Percentiles rank a stretch among this genome's conserved stretches.
phyloP scores from a whole-genome alignment of 1,140 invertebrate genomes.

The Trypoxylus dichotomus region DNA sequence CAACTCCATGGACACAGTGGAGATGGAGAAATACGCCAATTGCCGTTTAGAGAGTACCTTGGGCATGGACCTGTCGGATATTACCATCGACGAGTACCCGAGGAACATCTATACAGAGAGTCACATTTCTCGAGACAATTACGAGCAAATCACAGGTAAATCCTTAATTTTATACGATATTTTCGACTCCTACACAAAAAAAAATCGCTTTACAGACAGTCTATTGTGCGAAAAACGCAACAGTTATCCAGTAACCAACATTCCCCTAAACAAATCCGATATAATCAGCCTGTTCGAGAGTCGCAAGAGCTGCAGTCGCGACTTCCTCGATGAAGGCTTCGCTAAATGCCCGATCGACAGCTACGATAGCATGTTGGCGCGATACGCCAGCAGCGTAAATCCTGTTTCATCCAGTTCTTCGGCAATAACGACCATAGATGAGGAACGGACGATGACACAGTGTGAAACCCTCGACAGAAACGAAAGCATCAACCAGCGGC shows the following conservation, averaged over 20 bases:
- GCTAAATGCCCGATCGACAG: not conserved
- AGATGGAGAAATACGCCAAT: not conserved
- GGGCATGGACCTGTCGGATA: not conserved
- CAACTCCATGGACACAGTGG: not conserved
- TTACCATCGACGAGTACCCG: not conserved
- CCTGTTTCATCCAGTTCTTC: not conserved
- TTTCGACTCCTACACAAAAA: not conserved
- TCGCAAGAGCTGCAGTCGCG: not conserved
- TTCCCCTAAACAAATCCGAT: not conserved
- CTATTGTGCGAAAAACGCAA: not conserved
- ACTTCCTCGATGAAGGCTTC: not conserved
- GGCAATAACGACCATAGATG: not conserved
- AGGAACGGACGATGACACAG: not conserved
- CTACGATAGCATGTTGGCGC: constrained; percentile 4
- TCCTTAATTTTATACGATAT: not conserved
- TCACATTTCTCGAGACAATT: not conserved
- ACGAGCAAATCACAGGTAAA: not conserved
- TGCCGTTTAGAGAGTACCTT: not conserved
- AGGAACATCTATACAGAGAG: not conserved
- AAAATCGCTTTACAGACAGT: not conserved
- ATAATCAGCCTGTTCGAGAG: constrained; percentile 5
- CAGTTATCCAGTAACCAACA: not conserved
- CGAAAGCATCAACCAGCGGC: not conserved
- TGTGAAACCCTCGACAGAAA: not conserved
- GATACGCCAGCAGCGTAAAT: not conserved